A percentile compares a stretch with the other conserved stretches of the same genome.
These are phyloP conservation scores for Cerastoderma edule DNA, from an alignment of 2,888 invertebrate genomes.

Conservation along the genomic window DNA sequence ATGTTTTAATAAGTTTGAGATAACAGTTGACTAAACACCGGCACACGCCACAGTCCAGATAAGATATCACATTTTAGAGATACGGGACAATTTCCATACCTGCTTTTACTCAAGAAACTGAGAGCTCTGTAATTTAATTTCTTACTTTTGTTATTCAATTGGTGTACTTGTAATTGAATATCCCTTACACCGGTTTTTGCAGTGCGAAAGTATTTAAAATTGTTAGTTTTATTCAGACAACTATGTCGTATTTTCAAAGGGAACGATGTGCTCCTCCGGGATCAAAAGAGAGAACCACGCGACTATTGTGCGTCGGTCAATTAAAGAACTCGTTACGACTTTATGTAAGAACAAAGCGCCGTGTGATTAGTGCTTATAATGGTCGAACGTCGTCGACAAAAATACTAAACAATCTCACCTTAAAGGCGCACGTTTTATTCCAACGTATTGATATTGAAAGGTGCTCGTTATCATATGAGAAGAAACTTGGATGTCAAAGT, in stretches of 20 bases:
- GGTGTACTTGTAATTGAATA: slow-evolving; percentile 58
- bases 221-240: slow-evolving; percentile 30
- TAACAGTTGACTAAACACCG: slow-evolving; percentile 23
- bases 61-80: slow-evolving; percentile 8
- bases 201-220: slow-evolving; percentile 20
- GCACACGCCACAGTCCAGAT: slow-evolving; percentile 27
- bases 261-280: slow-evolving; percentile 20
- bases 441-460: too few species aligned
- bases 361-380: slow-evolving; percentile 9
- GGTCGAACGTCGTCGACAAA: too few species aligned
- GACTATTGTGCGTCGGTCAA: slow-evolving; percentile 41
- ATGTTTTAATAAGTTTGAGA: slow-evolving; percentile 8
- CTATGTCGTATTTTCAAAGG: slow-evolving; percentile 34
- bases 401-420: too few species aligned
- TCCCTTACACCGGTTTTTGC: slow-evolving; percentile 32
- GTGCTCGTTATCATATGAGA: too few species aligned
- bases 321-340: not conserved
- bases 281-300: slow-evolving; percentile 55
- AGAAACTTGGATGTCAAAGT: too few species aligned
- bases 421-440: too few species aligned
- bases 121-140: slow-evolving; percentile 51
- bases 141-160: slow-evolving; percentile 46
- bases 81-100: slow-evolving; percentile 19
- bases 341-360: slow-evolving; percentile 8
- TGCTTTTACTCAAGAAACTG: slow-evolving; percentile 12